phyloP scores from a whole-genome alignment of 2,113 vertebrate genomes.

The Mus spicilegus region DNA sequence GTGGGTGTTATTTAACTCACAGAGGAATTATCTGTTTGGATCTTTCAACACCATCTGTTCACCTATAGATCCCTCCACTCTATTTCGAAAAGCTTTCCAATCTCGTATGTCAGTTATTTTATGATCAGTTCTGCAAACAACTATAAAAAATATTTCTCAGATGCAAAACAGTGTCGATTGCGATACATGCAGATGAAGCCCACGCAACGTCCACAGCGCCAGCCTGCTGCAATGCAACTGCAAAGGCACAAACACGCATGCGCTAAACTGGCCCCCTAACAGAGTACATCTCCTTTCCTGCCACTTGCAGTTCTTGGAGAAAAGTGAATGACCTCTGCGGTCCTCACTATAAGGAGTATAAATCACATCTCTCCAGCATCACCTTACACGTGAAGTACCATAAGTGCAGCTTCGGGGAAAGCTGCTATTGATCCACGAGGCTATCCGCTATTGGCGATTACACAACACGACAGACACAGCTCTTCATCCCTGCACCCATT shows the following conservation, averaged over 20 bases:
- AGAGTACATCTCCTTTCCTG: neutral
- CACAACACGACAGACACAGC: constrained; percentile 15
- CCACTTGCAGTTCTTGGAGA: neutral
- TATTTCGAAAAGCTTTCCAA: constrained; percentile 63
- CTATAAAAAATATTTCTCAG: constrained; percentile 43
- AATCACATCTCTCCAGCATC: constrained; percentile 58
- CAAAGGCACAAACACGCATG: neutral
- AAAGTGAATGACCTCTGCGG: constrained; percentile 21
- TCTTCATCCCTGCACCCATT: constrained; percentile 49
- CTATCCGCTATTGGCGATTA: constrained; percentile 51
- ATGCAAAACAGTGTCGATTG: constrained; percentile 37
- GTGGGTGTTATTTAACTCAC: constrained; percentile 69
- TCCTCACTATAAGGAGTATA: neutral
- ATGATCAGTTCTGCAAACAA: constrained; percentile 50
- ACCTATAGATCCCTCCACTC: constrained; percentile 65
- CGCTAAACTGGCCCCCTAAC: neutral
- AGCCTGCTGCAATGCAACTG: neutral
- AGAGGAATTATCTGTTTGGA: constrained; percentile 68
- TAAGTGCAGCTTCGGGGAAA: constrained; percentile 49
- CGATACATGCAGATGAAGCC: constrained; percentile 57
- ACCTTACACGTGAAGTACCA: neutral
- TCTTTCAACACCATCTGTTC: constrained; percentile 75
- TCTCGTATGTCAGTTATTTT: constrained; percentile 54
- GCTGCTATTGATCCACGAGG: constrained; percentile 36
- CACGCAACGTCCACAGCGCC: neutral